Percentiles rank a stretch among this genome's conserved stretches.
Conservation (phyloP, 2,113 vertebrate genomes). For the Coryphaenoides rupestris region DNA sequence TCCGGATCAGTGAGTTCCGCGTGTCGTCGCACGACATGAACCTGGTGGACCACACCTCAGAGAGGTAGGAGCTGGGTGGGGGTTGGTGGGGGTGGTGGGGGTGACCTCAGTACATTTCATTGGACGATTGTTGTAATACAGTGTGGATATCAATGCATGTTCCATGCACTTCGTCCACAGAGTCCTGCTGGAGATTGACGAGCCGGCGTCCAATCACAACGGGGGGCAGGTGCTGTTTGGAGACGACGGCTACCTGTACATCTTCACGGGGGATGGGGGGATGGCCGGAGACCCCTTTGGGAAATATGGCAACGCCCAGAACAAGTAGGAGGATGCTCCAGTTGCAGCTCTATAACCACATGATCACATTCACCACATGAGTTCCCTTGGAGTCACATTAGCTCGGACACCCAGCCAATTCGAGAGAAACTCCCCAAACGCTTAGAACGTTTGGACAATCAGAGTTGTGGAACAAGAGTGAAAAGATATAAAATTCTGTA, state of each 20-base stretch:
- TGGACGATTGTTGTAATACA: background rate
- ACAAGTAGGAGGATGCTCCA: constrained; percentile 80
- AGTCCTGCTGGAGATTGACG: constrained; percentile 91
- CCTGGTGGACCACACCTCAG: constrained; percentile 85
- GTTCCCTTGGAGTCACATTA: background rate
- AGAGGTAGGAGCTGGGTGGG: constrained; percentile 76
- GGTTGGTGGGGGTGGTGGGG: background rate
- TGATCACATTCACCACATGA: background rate
- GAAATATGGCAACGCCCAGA: constrained; percentile 90
- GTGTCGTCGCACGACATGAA: constrained; percentile 83
- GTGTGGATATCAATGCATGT: background rate
- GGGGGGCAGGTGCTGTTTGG: constrained; percentile 93
- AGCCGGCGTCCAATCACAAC: constrained; percentile 95
- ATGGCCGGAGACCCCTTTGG: constrained; percentile 98
- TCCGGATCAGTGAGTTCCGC: constrained; percentile 93
- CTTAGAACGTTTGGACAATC: no score
- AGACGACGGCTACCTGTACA: constrained; percentile 89
- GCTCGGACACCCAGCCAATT: no score
- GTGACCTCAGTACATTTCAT: background rate
- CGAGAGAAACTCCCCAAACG: no score
- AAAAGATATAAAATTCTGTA: no score
- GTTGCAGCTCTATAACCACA: background rate
- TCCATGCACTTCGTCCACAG: constrained; percentile 55
- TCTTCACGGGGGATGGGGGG: constrained; percentile 95
- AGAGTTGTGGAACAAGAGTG: no score